Evolutionary conservation across 1,140 invertebrate species (phyloP), one percentile per base, ranked within the genome.

Genomic region (Brachionus angularis): DNA sequence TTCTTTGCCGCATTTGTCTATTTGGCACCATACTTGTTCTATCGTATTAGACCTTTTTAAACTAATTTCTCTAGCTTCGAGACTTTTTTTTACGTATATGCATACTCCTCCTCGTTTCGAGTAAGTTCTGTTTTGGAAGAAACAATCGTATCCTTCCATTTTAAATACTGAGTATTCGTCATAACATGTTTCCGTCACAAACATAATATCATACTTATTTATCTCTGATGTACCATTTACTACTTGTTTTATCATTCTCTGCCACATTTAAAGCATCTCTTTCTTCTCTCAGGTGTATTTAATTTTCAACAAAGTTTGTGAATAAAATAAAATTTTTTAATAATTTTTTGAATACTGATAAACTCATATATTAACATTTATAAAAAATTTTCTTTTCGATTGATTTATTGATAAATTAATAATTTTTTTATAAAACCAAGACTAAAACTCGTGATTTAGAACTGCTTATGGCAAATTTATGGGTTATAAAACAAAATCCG

Each of bases 21-120:
- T 33, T 34, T 61, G 14, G 33, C 55, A 44, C 55, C 55, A 61
- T 23, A 61, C 8, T 18, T 44, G 16, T 18, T 61, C 55, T 10
- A 42, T 16, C 10, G 39, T 16, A 42, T 10, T 10, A 16, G 39
- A 42, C 39, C 10, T 10, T 42, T 10, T 10, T 42, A 42, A 10
- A 16, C 10, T 42, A 10, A 42, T 42, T 10, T 10, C 10, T 10
- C 39, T 42, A 16, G 39, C 39, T 10, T 10, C 21, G 18, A 61
- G n/a, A 7, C n/a, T 31, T 4, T 61, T 44, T n/a, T 25, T 61
- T 18, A 61, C 27, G n/a, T 39, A 44, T 7, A 61, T 61, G 34
- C 25, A 61, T 5, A 61, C 55, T 21, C 55, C 55, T 44, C 55
- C 55, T n/a, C 55, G 7, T 61, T 31, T 61, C 16, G 18, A 23